phyloP scores from a whole-genome alignment of 2,797 vertebrate genomes.

The Enoplosus armatus region DNA sequence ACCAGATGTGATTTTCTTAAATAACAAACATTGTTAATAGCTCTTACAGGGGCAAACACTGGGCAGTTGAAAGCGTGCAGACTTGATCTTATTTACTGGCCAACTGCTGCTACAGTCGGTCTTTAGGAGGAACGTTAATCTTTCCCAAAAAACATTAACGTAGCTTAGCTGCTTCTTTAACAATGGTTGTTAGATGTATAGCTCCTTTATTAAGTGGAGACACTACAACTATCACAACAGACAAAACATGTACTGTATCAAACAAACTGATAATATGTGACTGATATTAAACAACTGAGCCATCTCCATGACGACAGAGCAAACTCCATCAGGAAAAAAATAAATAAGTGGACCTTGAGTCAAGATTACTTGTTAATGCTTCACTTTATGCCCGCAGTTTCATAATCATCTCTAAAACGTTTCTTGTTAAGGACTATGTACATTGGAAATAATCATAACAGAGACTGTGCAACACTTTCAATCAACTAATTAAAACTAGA shows the following conservation, averaged over 20 bases:
- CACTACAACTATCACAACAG: background rate
- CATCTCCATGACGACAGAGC: background rate
- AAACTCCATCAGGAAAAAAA: too few relatives aligned
- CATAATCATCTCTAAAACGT: background rate
- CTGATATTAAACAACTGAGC: background rate
- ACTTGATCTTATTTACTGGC: background rate
- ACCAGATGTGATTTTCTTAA: background rate
- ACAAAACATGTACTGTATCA: background rate
- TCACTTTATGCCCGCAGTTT: background rate
- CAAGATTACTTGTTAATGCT: background rate
- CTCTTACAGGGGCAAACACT: rapidly evolving
- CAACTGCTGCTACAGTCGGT: background rate
- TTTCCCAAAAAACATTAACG: background rate
- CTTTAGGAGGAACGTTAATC: background rate
- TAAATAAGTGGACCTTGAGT: background rate
- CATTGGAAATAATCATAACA: background rate
- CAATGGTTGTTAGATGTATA: background rate
- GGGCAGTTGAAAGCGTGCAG: background rate
- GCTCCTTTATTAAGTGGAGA: background rate
- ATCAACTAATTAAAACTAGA: background rate
- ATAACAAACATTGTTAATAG: background rate
- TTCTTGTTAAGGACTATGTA: background rate
- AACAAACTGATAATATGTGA: background rate
- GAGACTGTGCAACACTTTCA: background rate
- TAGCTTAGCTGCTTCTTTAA: background rate